phyloP scores from a whole-genome alignment of 2,888 invertebrate genomes.

The Eilema sororculum region DNA sequence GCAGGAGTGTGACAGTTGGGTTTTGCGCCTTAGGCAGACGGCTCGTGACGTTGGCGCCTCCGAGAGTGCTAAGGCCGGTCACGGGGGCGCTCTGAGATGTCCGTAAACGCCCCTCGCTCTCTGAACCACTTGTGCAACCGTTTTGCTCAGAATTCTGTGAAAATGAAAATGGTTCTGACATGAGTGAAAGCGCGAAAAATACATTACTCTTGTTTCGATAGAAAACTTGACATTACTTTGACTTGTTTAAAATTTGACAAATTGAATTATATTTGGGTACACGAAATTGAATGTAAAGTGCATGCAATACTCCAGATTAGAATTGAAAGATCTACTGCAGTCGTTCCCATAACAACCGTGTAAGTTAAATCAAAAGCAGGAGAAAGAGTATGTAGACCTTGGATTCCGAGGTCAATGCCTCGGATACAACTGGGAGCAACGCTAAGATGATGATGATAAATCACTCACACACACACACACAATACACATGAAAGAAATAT shows the following conservation, averaged over 20 bases:
- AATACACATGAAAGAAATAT: not conserved
- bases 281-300: no score
- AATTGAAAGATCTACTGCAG: no score
- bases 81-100: conserved; percentile 89
- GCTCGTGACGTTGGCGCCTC: conserved; percentile 83
- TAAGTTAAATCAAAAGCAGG: no score
- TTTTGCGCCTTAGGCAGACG: conserved; percentile 93
- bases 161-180: conserved; percentile 9
- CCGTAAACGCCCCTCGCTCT: conserved; percentile 79
- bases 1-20: conserved; percentile 94
- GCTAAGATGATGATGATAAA: no score
- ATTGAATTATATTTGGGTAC: no score
- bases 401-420: no score
- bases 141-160: conserved; percentile 75
- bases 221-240: not conserved
- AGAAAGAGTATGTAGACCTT: no score
- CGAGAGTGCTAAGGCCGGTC: conserved; percentile 82
- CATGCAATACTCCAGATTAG: no score
- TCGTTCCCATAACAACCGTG: no score
- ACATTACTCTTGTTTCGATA: not conserved
- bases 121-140: conserved; percentile 81
- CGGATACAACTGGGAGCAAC: no score
- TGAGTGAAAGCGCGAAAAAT: not conserved
- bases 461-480: no score
- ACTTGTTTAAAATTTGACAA: no score